A percentile compares a stretch with the other conserved stretches of the same genome.
Evolutionary conservation across 2,888 invertebrate species (phyloP).

Genomic region (Dromius quadrimaculatus): DNA sequence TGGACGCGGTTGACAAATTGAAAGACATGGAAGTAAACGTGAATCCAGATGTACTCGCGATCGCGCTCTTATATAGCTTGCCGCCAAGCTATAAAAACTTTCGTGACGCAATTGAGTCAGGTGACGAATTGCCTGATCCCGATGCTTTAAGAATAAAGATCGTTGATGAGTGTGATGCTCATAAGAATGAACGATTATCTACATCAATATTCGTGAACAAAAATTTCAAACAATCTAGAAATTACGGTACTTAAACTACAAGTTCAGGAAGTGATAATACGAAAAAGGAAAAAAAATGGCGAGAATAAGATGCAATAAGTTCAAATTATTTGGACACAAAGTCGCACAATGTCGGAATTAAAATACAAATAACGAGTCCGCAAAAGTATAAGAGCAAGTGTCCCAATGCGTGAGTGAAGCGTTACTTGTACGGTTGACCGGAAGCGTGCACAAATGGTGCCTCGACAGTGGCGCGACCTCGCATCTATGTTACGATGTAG

Average conservation of each 20-base stretch:
- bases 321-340: constrained; percentile 32
- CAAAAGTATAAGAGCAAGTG: neutral
- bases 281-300: constrained; percentile 25
- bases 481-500: constrained; percentile 16
- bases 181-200: neutral
- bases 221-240: neutral
- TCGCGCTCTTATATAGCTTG: constrained; percentile 60
- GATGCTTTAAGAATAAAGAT: constrained; percentile 57
- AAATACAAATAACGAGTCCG: constrained; percentile 4
- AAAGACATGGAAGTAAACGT: constrained; percentile 58
- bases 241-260: constrained; percentile 5
- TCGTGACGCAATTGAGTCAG: constrained; percentile 59
- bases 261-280: constrained; percentile 30
- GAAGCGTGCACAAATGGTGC: constrained; percentile 11
- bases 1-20: constrained; percentile 60
- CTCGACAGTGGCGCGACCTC: constrained; percentile 30
- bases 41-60: constrained; percentile 55
- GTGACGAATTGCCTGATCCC: constrained; percentile 57
- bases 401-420: constrained; percentile 7
- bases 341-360: constrained; percentile 12
- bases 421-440: neutral
- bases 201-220: constrained; percentile 18
- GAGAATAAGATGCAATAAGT: constrained; percentile 19
- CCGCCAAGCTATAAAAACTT: constrained; percentile 59
- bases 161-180: constrained; percentile 57